phyloP scores from a whole-genome alignment of 2,888 invertebrate species.

The Rhingia rostrata region DNA sequence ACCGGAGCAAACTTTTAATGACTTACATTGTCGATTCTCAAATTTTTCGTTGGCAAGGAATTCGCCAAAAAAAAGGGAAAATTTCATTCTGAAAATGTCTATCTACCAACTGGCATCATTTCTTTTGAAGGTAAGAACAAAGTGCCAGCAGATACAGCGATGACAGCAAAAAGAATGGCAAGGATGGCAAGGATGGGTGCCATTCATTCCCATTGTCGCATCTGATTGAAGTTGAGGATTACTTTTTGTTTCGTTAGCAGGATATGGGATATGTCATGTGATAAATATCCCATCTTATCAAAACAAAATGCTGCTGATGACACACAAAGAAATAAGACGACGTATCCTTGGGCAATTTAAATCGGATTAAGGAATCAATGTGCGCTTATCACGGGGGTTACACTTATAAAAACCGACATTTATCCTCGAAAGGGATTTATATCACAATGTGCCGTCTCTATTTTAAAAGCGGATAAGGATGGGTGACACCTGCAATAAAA shows the following conservation, averaged over 20 bases:
- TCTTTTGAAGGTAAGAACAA: constrained; percentile 25
- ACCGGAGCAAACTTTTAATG: constrained; percentile 55
- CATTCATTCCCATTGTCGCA: background rate
- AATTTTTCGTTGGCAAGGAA: constrained; percentile 18
- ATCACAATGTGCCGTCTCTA: background rate
- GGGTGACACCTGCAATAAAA: background rate
- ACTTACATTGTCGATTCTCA: constrained; percentile 54
- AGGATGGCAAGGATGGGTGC: background rate
- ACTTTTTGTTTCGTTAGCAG: constrained; percentile 10
- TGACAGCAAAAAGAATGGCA: constrained; percentile 1
- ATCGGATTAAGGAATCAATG: constrained; percentile 43
- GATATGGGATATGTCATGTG: constrained; percentile 12
- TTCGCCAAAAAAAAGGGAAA: background rate
- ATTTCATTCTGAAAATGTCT: background rate
- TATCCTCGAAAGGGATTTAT: background rate
- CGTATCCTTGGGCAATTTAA: constrained; percentile 25
- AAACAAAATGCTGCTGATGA: constrained; percentile 16
- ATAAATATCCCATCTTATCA: background rate
- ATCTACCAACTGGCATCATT: background rate
- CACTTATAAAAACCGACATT: background rate
- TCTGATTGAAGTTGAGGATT: constrained; percentile 9
- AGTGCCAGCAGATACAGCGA: constrained; percentile 24
- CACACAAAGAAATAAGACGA: background rate
- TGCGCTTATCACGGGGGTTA: background rate
- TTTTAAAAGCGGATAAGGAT: background rate